Evolutionary conservation across 2,113 vertebrate species (phyloP), one percentile per base, ranked within the genome.

Genomic region (Ceyx melanurus): DNA sequence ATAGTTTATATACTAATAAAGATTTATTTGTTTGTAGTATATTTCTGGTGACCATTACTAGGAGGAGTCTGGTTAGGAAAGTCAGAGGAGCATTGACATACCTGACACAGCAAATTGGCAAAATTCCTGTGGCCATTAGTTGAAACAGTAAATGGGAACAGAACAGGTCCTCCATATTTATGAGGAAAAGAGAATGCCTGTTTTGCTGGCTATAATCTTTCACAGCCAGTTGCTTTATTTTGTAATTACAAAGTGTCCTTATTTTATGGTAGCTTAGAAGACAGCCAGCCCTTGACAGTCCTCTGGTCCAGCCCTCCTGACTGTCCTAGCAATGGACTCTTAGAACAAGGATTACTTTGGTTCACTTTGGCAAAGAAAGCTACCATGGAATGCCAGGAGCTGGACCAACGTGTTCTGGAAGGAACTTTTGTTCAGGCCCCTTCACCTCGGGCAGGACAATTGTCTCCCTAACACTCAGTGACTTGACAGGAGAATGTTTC

Each of bases 61-160:
- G 75, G 37, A 82, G 54, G 66, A 89, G 25, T 28, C 58, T 61
- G 2, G 7, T 93, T 83, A 68, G 86, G 51, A 78, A 94, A 86
- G 80, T 96, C 70, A 92, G 86, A 81, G 28, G 14, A 83, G 29
- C 28, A 22, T 42, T 79, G 77, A 88, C 70, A 57, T 61, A 81
- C 74, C 77, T 90, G 92, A 94, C 80, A 83, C 80, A 90, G 92
- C 90, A 90, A 86, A 68, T 22, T 89, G 86, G 80, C 90, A 93
- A 76, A 90, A 60, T 56, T 88, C 82, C 73, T 88, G 2, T 21
- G 61, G 57, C 86, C 35, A 46, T 96, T 95, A 90, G 72, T 43
- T 93, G 81, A 90, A 86, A 88, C 42, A 57, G 61, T 68, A 81
- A 84, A 75, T 82, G 82, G 86, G 86, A 91, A 53, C 25, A 48